These are phyloP conservation scores for Nyctalus aviator DNA, from an alignment of 2,797 vertebrate species.

Conservation along the genomic window DNA sequence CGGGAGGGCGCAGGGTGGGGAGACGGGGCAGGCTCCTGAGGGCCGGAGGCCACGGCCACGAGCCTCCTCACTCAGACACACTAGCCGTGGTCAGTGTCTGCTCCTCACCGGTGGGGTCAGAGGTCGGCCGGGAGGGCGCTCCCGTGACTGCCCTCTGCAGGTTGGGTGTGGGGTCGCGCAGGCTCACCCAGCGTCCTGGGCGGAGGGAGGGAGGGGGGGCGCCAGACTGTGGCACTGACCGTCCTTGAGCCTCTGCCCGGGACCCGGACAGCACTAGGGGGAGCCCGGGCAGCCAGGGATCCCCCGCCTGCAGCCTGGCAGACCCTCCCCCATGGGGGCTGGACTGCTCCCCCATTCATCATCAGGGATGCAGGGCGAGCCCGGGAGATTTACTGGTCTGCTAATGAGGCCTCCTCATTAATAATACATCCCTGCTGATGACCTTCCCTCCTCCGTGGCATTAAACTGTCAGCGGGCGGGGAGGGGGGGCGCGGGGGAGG, in stretches of 20 bases:
- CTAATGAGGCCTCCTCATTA: conserved; percentile 46
- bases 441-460: conserved; percentile 40
- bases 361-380: neutral
- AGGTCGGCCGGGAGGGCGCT: neutral
- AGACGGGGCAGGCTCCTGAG: no score
- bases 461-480: neutral
- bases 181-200: neutral
- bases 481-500: neutral
- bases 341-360: neutral
- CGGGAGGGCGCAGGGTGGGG: no score
- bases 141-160: neutral
- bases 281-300: neutral
- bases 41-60: neutral
- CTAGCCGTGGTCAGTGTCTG: neutral
- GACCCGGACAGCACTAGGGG: no score
- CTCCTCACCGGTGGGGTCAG: neutral
- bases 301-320: neutral
- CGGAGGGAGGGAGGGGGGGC: fast-evolving
- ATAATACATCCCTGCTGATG: conserved; percentile 62
- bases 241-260: neutral
- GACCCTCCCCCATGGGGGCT: neutral
- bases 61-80: neutral
- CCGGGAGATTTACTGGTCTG: conserved; percentile 41
- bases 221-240: fast-evolving
- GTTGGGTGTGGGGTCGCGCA: neutral